Evolutionary conservation across 2,797 vertebrate species (phyloP), one percentile per base, ranked within the genome.

Genomic region (Falco columbarius): DNA sequence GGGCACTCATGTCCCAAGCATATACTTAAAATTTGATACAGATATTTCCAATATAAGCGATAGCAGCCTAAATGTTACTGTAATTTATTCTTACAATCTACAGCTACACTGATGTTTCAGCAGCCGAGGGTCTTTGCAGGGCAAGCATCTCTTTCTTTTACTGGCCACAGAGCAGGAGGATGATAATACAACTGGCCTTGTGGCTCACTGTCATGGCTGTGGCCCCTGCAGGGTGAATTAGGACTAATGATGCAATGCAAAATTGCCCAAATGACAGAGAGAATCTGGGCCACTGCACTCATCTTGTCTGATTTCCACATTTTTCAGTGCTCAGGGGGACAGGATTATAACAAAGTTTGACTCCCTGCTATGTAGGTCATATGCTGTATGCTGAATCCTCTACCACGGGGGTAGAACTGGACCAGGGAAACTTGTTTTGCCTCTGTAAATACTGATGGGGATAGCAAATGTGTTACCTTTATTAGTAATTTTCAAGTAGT

Each of bases 281-380:
- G 65, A 93, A 94, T 93, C 81, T 96, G 93, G 83, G 92, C 71
- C 89, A 91, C 67, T 89, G 40, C 0, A 0, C 72, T 95, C 74
- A 59, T 87, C 77, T 91, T 93, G 81, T 85, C 90, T 89, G 90
- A 89, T 94, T 95, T 96, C 92, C 89, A 86, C 93, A 89, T 81
- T 96, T 95, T 95, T 92, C 90, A 81, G 77, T 93, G 92, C 94
- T 95, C 68, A 87, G 27, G 65, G 92, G 79, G 65, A 97, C 90
- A 62, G 84, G 54, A 59, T 68, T 81, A 16, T 71, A 87, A 75
- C 55, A 47, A 96, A 94, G 42, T 91, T 90, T 74, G 30, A 68
- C 80, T 96, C 75, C 36, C 61, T 77, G 22, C 77, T 95, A 93
- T 96, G 84, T 94, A 94, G 86, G 96, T 97, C 92, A 79, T 66